Evolutionary conservation across 2,797 vertebrate genomes (phyloP).

Genomic region (Parauchenoglanis ngamensis): DNA sequence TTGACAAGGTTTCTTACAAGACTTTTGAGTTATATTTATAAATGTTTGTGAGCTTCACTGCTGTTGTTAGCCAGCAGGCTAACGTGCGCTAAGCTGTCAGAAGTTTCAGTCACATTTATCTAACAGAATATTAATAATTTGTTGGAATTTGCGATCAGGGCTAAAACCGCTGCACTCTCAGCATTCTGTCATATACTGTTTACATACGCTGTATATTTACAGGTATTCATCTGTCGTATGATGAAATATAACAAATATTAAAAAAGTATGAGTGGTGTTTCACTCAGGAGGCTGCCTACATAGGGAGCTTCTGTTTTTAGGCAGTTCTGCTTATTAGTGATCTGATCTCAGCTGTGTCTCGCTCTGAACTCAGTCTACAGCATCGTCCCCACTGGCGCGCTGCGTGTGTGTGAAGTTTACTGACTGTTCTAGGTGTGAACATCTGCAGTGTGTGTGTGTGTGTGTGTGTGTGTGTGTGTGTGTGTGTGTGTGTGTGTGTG

Average conservation of each 20-base stretch:
- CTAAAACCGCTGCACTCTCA: background rate
- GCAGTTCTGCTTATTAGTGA: background rate
- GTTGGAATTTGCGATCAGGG: background rate
- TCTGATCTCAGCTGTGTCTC: background rate
- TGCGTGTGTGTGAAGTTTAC: background rate
- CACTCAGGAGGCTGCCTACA: background rate
- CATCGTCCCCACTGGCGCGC: background rate
- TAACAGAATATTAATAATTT: background rate
- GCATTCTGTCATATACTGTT: background rate
- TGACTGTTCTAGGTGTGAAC: background rate
- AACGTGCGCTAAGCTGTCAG: background rate
- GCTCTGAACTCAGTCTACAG: background rate
- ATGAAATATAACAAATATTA: background rate
- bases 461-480: conserved; percentile 5
- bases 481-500: conserved; percentile 16
- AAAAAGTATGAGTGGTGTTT: background rate
- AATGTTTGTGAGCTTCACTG: background rate
- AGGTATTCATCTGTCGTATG: no score
- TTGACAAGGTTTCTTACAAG: background rate
- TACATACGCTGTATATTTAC: background rate
- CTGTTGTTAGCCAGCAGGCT: background rate
- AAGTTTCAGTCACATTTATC: background rate
- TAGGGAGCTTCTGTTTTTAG: background rate
- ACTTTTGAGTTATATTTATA: background rate
- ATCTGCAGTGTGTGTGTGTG: background rate